Evolutionary conservation across 2,888 invertebrate species (phyloP).

Genomic region (Papilio gigon): DNA sequence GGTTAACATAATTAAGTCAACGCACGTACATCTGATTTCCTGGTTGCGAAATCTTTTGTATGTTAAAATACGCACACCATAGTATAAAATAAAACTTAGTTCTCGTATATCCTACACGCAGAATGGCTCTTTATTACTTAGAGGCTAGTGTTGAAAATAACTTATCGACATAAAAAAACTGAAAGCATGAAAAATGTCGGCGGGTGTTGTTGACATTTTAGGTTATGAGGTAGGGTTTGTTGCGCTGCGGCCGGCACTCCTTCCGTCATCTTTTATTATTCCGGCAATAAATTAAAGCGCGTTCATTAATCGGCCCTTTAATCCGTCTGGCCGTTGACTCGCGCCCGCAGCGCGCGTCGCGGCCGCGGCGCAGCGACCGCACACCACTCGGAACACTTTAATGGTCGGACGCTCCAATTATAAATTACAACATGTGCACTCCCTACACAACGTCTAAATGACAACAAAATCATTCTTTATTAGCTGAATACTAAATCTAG

Average conservation of each 20-base stretch:
- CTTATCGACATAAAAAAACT: conserved; percentile 47
- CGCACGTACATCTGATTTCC: conserved; percentile 65
- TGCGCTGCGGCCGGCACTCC: conserved; percentile 54
- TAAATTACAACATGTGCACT: conserved; percentile 31
- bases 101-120: background rate
- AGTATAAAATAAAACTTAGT: conserved; percentile 81
- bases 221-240: conserved; percentile 42
- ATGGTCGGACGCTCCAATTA: conserved; percentile 31
- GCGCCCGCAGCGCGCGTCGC: conserved; percentile 51
- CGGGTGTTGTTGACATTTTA: conserved; percentile 63
- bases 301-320: conserved; percentile 80
- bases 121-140: background rate
- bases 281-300: conserved; percentile 78
- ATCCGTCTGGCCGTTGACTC: conserved; percentile 81
- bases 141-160: conserved; percentile 7
- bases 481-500: no score
- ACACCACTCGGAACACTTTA: conserved; percentile 49
- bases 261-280: conserved; percentile 75
- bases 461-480: background rate
- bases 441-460: conserved; percentile 15
- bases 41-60: conserved; percentile 53
- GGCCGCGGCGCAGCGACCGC: conserved; percentile 51
- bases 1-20: conserved; percentile 74
- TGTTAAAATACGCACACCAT: conserved; percentile 66
- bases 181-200: conserved; percentile 45